A percentile compares a stretch with the other conserved stretches of the same genome.
These are phyloP conservation scores for Aleadryas rufinucha DNA, from an alignment of 2,113 vertebrate genomes.

Conservation along the genomic window DNA sequence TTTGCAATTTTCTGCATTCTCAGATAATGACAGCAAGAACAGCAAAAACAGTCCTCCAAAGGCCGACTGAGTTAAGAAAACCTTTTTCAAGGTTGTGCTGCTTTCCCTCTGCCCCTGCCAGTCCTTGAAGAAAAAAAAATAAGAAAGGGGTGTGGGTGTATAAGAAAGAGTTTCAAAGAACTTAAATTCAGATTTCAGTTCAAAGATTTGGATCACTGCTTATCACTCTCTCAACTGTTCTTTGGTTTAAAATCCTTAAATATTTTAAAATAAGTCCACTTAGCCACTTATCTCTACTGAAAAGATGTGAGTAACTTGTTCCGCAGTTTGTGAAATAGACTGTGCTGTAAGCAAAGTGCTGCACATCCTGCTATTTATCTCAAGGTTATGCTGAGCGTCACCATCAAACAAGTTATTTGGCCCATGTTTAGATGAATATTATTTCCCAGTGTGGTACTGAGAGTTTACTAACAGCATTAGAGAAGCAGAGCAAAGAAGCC, in stretches of 20 bases:
- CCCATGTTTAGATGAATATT: neutral
- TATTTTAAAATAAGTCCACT: neutral
- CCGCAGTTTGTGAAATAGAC: neutral
- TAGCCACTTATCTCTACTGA: neutral
- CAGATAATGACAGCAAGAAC: neutral
- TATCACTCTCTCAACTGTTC: neutral
- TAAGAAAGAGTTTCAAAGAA: neutral
- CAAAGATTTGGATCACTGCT: neutral
- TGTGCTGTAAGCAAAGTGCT: neutral
- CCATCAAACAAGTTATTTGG: neutral
- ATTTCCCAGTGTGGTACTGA: neutral
- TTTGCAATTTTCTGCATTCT: neutral
- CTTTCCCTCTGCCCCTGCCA: neutral
- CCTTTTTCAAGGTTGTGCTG: neutral
- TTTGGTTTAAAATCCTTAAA: neutral
- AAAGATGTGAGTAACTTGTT: neutral
- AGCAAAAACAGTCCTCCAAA: neutral
- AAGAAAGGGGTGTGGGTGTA: rapidly evolving
- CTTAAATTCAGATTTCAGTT: neutral
- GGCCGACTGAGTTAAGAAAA: neutral
- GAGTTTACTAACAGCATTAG: neutral
- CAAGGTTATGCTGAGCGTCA: neutral
- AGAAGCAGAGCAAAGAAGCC: neutral
- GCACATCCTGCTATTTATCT: neutral
- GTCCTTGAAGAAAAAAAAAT: neutral